A percentile compares a stretch with the other conserved stretches of the same genome.
phyloP scores from a whole-genome alignment of 2,888 invertebrate genomes.

The Cephus spinipes region DNA sequence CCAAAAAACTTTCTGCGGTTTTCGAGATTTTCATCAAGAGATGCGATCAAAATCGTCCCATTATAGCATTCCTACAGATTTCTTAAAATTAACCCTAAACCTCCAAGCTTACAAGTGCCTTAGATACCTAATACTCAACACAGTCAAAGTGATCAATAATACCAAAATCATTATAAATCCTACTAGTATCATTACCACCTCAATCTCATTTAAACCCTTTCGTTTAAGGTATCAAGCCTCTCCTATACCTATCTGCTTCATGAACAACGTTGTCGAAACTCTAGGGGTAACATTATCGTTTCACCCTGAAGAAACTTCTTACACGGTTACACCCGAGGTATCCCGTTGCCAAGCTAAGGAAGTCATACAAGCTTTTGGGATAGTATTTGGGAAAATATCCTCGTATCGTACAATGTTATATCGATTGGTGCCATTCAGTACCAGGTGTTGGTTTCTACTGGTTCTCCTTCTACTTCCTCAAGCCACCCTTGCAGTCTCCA shows the following conservation, averaged over 20 bases:
- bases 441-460: conserved; percentile 49
- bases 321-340: not conserved
- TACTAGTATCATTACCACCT: too few relatives aligned
- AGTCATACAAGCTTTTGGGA: conserved; percentile 33
- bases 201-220: too few relatives aligned
- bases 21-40: not conserved
- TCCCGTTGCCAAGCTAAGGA: conserved; percentile 4
- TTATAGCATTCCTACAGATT: too few relatives aligned
- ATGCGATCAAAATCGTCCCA: too few relatives aligned
- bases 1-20: not conserved
- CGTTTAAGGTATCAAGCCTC: too few relatives aligned
- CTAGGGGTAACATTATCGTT: not conserved
- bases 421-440: conserved; percentile 64
- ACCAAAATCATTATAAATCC: too few relatives aligned
- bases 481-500: not conserved
- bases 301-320: conserved; percentile 1
- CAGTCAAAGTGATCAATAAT: too few relatives aligned
- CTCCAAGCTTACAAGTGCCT: not conserved
- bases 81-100: too few relatives aligned
- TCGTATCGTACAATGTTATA: conserved; percentile 33
- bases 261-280: not conserved
- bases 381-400: conserved; percentile 21
- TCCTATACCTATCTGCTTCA: too few relatives aligned
- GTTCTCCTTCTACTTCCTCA: conserved; percentile 23
- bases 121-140: not conserved